These are phyloP conservation scores for Penaeus chinensis DNA, from an alignment of 1,140 invertebrate genomes.

Conservation along the genomic window DNA sequence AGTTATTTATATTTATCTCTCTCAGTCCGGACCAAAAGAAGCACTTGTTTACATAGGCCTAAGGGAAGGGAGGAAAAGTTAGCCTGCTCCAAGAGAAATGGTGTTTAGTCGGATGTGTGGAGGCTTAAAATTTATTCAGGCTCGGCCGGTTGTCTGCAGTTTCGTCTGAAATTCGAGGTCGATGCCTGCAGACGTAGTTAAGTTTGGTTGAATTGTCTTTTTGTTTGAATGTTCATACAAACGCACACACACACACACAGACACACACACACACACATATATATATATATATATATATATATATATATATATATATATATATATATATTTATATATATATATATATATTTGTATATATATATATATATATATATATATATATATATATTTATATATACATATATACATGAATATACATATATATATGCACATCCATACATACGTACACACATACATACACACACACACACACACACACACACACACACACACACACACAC, in stretches of 20 bases:
- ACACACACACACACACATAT: background rate
- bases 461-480: background rate
- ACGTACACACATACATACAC: too few species aligned
- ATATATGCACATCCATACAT: too few species aligned
- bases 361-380: too few species aligned
- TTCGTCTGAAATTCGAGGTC: too few species aligned
- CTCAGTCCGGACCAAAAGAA: background rate
- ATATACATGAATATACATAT: too few species aligned
- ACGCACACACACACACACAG: background rate
- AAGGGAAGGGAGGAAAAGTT: background rate
- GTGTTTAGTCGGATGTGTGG: background rate
- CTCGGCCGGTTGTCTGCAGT: background rate
- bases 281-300: conserved; percentile 1
- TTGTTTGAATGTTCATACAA: background rate
- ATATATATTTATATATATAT: too few species aligned
- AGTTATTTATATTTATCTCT: background rate
- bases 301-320: too few species aligned
- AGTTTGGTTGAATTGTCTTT: background rate
- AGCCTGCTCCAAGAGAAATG: background rate
- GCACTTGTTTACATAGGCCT: background rate
- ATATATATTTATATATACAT: too few species aligned
- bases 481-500: background rate
- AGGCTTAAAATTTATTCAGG: background rate
- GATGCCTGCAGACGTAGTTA: too few species aligned
- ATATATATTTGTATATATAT: too few species aligned